Conservation (phyloP, 2,888 invertebrate species). For the Axea sp. region DNA sequence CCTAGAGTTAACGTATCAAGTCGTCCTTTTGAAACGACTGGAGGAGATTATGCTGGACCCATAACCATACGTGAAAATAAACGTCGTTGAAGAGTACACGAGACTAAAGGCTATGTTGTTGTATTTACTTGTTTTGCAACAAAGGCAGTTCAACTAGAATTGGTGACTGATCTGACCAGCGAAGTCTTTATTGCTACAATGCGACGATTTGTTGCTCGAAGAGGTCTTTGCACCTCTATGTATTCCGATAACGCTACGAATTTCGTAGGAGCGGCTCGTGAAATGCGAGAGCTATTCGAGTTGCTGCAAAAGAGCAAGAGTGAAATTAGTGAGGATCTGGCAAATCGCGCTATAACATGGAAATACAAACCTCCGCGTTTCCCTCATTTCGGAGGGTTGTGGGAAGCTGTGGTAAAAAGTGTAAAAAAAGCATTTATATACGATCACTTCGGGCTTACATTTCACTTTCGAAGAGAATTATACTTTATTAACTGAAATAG, state of each 20-base stretch:
- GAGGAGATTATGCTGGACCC: constrained; percentile 59
- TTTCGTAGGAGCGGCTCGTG: constrained; percentile 46
- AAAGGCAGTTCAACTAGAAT: constrained; percentile 59
- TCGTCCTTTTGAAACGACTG: constrained; percentile 38
- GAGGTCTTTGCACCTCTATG: constrained; percentile 40
- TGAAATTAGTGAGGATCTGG: neutral
- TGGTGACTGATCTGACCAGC: constrained; percentile 47
- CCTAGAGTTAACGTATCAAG: constrained; percentile 2
- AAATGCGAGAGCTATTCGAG: neutral
- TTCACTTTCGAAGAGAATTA: constrained; percentile 63
- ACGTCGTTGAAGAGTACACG: constrained; percentile 31
- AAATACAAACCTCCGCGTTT: constrained; percentile 17
- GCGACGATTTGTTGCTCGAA: constrained; percentile 42
- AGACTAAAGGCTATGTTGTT: constrained; percentile 62
- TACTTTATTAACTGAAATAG: constrained; percentile 61
- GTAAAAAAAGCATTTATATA: constrained; percentile 17
- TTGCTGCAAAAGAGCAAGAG: neutral
- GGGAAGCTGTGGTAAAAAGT: constrained; percentile 3
- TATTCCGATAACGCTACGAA: constrained; percentile 59
- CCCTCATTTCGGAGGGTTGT: constrained; percentile 25
- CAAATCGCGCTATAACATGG: constrained; percentile 13
- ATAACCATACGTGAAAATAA: constrained; percentile 39
- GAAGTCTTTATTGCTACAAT: constrained; percentile 49
- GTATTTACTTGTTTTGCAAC: constrained; percentile 64
- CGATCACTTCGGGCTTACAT: neutral